Conservation (phyloP, 1,140 invertebrate species). For the Fragariocoptes setiger region DNA sequence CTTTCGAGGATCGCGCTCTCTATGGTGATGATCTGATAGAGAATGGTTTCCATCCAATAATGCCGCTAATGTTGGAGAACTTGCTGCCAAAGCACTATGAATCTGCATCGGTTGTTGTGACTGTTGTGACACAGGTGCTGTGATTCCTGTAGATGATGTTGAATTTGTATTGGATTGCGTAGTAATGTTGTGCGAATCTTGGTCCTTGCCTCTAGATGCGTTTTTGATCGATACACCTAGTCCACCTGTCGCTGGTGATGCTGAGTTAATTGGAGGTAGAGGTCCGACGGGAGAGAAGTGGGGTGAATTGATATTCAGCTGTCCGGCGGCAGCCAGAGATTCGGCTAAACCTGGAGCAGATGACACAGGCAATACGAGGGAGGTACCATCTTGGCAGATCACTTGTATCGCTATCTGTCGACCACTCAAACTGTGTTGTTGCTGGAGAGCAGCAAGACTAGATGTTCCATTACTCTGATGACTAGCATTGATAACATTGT, state of each 20-base stretch:
- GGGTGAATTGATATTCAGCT: neutral
- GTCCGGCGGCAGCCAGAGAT: no score
- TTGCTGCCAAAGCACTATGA: neutral
- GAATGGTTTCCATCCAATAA: no score
- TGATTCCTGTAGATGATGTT: neutral
- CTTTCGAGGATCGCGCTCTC: no score
- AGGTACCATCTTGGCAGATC: slow-evolving; percentile 8
- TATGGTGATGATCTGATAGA: no score
- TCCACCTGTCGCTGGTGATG: neutral
- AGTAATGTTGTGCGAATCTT: no score
- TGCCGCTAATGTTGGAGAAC: no score
- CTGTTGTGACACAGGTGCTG: neutral
- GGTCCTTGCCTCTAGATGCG: no score
- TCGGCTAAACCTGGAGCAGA: neutral
- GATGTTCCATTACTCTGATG: no score
- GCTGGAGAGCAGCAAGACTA: no score
- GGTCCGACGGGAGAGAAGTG: neutral
- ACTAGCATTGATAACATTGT: no score
- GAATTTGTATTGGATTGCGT: no score
- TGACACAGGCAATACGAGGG: slow-evolving; percentile 3
- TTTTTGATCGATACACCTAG: neutral
- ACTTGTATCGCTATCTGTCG: slow-evolving; percentile 7
- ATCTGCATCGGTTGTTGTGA: neutral
- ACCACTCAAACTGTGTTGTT: neutral
- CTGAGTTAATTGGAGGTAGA: neutral